Percentiles rank a stretch among this genome's conserved stretches.
Evolutionary conservation across 2,888 invertebrate genomes (phyloP).

Genomic region (Drepana falcataria): DNA sequence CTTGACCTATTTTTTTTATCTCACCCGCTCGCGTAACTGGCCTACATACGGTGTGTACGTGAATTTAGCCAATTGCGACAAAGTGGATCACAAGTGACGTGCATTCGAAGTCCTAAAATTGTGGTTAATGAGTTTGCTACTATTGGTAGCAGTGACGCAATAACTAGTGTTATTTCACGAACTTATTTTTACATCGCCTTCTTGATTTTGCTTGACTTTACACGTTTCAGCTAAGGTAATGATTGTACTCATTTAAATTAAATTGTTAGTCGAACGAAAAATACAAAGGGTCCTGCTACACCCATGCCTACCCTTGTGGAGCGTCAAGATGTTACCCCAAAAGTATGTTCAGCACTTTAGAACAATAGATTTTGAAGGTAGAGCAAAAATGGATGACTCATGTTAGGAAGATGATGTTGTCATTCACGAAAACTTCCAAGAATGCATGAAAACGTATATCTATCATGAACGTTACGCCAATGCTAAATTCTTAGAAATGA

Average conservation of each 20-base stretch:
- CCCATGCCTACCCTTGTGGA: no score
- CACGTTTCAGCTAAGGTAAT: no score
- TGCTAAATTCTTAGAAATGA: conserved; percentile 48
- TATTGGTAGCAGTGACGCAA: conserved; percentile 35
- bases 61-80: conserved; percentile 44
- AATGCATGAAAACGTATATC: neutral
- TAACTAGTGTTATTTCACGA: neutral
- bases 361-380: neutral
- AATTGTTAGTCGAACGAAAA: no score
- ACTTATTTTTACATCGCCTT: no score
- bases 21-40: conserved; percentile 60
- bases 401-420: neutral
- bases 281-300: no score
- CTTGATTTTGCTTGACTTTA: no score
- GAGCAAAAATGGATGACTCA: neutral
- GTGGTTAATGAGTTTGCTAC: conserved; percentile 23
- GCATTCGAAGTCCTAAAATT: conserved; percentile 32
- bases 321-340: no score
- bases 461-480: conserved; percentile 1
- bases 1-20: conserved; percentile 79
- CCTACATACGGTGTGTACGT: conserved; percentile 62
- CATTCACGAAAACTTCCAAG: neutral
- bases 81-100: conserved; percentile 42
- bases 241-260: no score
- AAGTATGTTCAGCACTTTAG: neutral